These are phyloP conservation scores for Phalacrocorax aristotelis DNA, from an alignment of 2,113 vertebrate species.

Conservation along the genomic window DNA sequence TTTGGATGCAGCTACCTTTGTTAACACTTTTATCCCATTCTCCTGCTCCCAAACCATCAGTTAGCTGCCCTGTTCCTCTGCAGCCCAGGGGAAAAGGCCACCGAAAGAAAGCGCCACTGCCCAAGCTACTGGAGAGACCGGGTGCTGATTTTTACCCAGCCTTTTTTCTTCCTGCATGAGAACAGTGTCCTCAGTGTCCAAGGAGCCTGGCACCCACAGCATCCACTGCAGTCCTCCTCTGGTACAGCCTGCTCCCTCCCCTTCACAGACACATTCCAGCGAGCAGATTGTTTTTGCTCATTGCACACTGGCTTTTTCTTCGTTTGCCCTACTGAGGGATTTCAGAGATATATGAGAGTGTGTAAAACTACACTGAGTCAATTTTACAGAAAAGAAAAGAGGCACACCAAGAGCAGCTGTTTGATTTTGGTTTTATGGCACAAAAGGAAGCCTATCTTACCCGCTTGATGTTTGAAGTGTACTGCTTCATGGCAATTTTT, in stretches of 20 bases:
- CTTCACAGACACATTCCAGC: background rate
- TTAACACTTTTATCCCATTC: background rate
- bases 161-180: background rate
- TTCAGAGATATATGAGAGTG: background rate
- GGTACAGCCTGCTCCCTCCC: background rate
- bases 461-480: conserved; percentile 81
- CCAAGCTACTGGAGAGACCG: background rate
- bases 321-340: background rate
- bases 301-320: background rate
- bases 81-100: background rate
- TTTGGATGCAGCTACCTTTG: background rate
- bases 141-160: background rate
- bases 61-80: background rate
- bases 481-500: conserved; percentile 87
- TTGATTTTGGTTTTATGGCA: background rate
- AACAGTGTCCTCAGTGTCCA: background rate
- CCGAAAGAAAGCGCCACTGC: background rate
- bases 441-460: conserved; percentile 51
- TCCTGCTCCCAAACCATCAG: background rate
- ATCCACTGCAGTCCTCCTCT: background rate
- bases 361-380: background rate
- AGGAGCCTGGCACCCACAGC: conserved; percentile 3
- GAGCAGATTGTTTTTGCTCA: background rate
- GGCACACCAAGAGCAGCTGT: background rate
- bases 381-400: background rate